Evolutionary conservation across 2,888 invertebrate genomes (phyloP).

Genomic region (Tipula lateralis): DNA sequence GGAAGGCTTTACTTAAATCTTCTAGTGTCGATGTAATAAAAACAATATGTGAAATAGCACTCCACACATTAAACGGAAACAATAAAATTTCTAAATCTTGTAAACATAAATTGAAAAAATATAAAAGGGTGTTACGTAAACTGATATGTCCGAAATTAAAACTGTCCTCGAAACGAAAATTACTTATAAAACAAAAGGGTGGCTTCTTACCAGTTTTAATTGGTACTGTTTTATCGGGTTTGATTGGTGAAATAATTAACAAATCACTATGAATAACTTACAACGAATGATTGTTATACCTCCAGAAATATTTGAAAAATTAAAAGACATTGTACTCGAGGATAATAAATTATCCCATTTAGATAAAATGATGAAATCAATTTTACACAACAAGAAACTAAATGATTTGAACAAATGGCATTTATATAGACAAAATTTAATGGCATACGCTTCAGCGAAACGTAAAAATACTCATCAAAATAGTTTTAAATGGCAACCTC

Average conservation of each 20-base stretch:
- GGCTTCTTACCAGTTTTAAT: slow-evolving; percentile 29
- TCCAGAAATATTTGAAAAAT: slow-evolving; percentile 28
- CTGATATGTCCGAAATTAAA: neutral
- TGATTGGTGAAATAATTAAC: slow-evolving; percentile 27
- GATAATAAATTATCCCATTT: neutral
- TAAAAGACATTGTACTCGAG: neutral
- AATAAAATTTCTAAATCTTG: neutral
- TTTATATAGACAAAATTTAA: slow-evolving; percentile 25
- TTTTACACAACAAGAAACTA: slow-evolving; percentile 5
- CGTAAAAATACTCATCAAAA: neutral
- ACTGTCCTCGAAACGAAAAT: slow-evolving; percentile 7
- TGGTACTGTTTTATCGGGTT: slow-evolving; percentile 25
- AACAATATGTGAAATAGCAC: too few relatives aligned
- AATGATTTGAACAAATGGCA: slow-evolving; percentile 28
- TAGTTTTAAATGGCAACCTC: neutral
- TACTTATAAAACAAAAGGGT: slow-evolving; percentile 29
- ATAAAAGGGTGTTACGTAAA: neutral
- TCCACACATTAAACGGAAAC: neutral
- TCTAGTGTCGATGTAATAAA: too few relatives aligned
- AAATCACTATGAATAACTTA: neutral
- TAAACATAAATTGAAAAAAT: neutral
- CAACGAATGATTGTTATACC: slow-evolving; percentile 14
- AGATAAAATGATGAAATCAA: slow-evolving; percentile 24
- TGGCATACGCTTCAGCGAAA: neutral
- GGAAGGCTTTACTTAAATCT: too few relatives aligned